phyloP scores from a whole-genome alignment of 1,140 invertebrate genomes.

The Streblospio benedicti region DNA sequence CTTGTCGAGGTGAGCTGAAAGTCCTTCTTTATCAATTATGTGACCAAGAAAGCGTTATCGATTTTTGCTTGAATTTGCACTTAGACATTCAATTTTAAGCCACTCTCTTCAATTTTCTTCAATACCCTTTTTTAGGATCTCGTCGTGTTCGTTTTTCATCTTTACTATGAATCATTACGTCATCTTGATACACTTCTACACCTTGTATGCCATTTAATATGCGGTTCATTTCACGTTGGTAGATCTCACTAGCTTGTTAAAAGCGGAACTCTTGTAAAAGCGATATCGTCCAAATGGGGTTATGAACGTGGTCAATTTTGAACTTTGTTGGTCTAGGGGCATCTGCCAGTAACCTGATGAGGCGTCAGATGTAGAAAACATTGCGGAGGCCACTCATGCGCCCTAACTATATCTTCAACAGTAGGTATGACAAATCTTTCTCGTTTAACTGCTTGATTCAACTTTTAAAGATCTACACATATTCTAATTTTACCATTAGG shows the following conservation, averaged over 20 bases:
- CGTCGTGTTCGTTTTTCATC: background rate
- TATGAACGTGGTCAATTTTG: slow-evolving; percentile 27
- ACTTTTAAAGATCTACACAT: no score
- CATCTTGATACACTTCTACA: slow-evolving; percentile 13
- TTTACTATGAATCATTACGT: slow-evolving; percentile 5
- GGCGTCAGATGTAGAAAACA: no score
- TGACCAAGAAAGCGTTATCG: background rate
- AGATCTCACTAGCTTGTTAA: slow-evolving; percentile 20
- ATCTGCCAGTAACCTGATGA: no score
- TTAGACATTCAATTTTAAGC: background rate
- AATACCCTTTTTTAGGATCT: background rate
- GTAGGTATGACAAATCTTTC: no score
- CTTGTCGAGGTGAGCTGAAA: background rate
- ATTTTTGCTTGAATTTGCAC: background rate
- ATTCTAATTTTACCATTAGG: no score
- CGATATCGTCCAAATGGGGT: slow-evolving; percentile 19
- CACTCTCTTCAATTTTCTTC: background rate
- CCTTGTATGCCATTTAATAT: slow-evolving; percentile 2
- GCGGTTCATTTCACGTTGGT: slow-evolving; percentile 14
- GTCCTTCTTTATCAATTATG: background rate
- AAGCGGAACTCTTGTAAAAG: slow-evolving; percentile 20
- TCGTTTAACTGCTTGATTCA: no score
- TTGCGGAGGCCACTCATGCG: no score
- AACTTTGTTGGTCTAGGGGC: background rate
- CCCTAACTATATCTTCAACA: no score